These are phyloP conservation scores for Euplagia quadripunctaria DNA, from an alignment of 2,888 invertebrate species.

Conservation along the genomic window DNA sequence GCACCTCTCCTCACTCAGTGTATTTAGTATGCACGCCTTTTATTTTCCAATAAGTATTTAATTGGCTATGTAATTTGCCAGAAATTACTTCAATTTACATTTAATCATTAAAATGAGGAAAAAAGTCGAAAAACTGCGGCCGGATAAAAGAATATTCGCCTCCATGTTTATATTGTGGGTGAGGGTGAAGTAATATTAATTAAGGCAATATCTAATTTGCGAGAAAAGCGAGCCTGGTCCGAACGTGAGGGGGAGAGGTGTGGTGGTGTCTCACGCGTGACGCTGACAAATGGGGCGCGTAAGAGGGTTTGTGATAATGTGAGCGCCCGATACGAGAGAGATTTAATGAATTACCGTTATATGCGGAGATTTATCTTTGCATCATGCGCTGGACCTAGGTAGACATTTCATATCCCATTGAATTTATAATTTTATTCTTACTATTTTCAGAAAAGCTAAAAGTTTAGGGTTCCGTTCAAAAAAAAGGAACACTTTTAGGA, in stretches of 20 bases:
- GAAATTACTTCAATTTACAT: slow-evolving; percentile 12
- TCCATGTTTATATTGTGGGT: slow-evolving; percentile 54
- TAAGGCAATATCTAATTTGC: slow-evolving; percentile 66
- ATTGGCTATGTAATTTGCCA: slow-evolving; percentile 13
- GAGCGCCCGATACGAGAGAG: neutral
- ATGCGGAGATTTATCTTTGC: neutral
- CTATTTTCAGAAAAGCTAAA: too few species aligned
- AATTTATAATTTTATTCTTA: too few species aligned
- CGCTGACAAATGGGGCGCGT: neutral
- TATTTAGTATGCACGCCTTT: slow-evolving; percentile 13
- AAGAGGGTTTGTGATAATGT: neutral
- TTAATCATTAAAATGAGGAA: slow-evolving; percentile 14
- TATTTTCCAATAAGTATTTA: slow-evolving; percentile 11
- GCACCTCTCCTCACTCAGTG: slow-evolving; percentile 10
- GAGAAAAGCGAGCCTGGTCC: slow-evolving; percentile 24
- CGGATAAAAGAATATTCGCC: neutral
- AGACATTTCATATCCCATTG: neutral
- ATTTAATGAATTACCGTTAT: neutral
- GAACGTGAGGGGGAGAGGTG: neutral
- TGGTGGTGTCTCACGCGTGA: neutral
- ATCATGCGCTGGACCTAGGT: neutral
- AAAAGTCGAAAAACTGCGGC: neutral
- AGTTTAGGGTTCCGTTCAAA: too few species aligned
- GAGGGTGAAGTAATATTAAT: slow-evolving; percentile 63
- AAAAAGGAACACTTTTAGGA: too few species aligned